phyloP scores from a whole-genome alignment of 2,888 invertebrate genomes.

The Noctua janthina region DNA sequence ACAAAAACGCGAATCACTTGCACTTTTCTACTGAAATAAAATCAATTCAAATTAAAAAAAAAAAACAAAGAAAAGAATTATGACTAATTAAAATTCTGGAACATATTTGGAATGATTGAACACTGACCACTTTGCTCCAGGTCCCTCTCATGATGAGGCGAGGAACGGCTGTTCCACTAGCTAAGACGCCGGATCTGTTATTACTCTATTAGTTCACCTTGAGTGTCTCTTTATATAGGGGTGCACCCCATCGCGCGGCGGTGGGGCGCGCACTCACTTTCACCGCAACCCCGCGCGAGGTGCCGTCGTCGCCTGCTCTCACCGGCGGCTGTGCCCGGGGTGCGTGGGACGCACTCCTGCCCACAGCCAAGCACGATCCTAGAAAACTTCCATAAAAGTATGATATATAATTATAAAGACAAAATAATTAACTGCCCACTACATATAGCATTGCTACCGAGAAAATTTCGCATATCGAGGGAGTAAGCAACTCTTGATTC shows the following conservation, averaged over 20 bases:
- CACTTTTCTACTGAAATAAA: slow-evolving; percentile 36
- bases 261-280: slow-evolving; percentile 83
- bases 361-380: background rate
- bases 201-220: slow-evolving; percentile 83
- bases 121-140: slow-evolving; percentile 91
- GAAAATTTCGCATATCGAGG: background rate
- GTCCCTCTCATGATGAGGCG: slow-evolving; percentile 91
- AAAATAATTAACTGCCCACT: background rate
- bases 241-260: slow-evolving; percentile 79
- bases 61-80: background rate
- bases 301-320: slow-evolving; percentile 32
- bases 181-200: slow-evolving; percentile 84
- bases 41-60: slow-evolving; percentile 36
- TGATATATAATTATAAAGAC: background rate
- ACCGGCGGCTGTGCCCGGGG: slow-evolving; percentile 56
- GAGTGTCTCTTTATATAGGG: slow-evolving; percentile 81
- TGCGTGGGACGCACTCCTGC: slow-evolving; percentile 68
- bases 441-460: background rate
- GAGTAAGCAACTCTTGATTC: background rate
- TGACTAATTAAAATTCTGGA: slow-evolving; percentile 28
- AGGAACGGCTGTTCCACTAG: slow-evolving; percentile 83
- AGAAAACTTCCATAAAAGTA: background rate
- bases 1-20: slow-evolving; percentile 29
- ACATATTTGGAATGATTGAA: slow-evolving; percentile 62
- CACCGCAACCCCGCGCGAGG: slow-evolving; percentile 75